These are phyloP conservation scores for Oligia latruncula DNA, from an alignment of 2,888 invertebrate species.

Conservation along the genomic window DNA sequence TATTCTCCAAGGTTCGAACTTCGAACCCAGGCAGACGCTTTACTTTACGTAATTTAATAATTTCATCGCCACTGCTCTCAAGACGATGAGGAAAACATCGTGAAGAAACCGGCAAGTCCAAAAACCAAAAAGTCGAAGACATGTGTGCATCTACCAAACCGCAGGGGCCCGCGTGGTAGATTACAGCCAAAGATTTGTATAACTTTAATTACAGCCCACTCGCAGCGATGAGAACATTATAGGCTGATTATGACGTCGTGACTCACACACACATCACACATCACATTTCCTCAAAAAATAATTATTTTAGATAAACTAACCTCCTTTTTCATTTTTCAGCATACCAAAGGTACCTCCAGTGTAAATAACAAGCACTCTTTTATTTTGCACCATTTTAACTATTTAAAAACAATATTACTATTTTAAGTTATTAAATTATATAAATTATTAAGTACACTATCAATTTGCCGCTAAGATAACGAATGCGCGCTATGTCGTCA, in stretches of 20 bases:
- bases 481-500: conserved; percentile 13
- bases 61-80: not conserved
- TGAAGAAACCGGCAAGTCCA: not conserved
- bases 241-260: not conserved
- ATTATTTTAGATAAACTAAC: conserved; percentile 83
- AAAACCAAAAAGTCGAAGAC: not conserved
- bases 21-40: no score
- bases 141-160: not conserved
- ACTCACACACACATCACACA: not conserved
- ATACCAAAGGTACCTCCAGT: conserved; percentile 99
- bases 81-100: not conserved
- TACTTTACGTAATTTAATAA: not conserved
- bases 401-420: not conserved
- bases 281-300: no score
- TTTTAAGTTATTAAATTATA: not conserved
- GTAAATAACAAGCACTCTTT: conserved; percentile 91
- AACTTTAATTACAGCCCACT: not conserved
- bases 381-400: conserved; percentile 73
- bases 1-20: no score
- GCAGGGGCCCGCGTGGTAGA: not conserved
- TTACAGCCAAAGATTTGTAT: not conserved
- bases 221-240: no score
- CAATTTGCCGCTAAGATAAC: conserved; percentile 14
- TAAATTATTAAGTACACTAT: conserved; percentile 1
- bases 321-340: conserved; percentile 94